Evolutionary conservation across 2,113 vertebrate genomes (phyloP), one percentile per base, ranked within the genome.

Genomic region (Daphoenositta chrysoptera): DNA sequence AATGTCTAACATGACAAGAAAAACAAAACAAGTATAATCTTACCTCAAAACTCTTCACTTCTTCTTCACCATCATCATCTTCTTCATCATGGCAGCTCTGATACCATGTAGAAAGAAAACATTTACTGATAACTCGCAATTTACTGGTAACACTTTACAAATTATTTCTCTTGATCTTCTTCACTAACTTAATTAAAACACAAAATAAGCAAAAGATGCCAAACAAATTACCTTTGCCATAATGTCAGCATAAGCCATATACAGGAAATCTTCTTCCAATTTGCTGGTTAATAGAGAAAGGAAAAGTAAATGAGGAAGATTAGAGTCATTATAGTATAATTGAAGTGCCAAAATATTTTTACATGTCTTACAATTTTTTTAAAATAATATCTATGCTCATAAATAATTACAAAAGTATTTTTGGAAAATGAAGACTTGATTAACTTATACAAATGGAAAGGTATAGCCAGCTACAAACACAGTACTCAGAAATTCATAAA

Each of bases 1-100:
- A 97, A 97, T 95, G 95, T 94, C 87, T 90, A 87, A 86, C 15
- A 76, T 88, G 87, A 65, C 33, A 91, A 64, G 31, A 56, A 89
- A 79, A 89, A 57, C 37, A 90, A 80, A 79, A 85, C 15, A 66
- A 93, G 66, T 83, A 89, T 82, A 72, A 93, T 90, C 99, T 97
- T 98, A 99, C 99, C 98, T 99, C 99, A 98, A 99, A 99, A 95
- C 98, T 99, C 97, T 99, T 99, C 65, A 99, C 99, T 98, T 99
- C 99, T 51, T 98, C 98, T 96, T 99, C 99, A 56, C 99, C 98
- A 63, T 99, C 99, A 45, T 99, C 99, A 63, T 99, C 99, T 63
- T 99, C 99, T 96, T 99, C 99, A 94, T 99, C 99, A 89, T 99
- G 99, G 97, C 99, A 99, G 91, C 99, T 99, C 99, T 99, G 97